Base-by-base conservation (phyloP, 2,797 vertebrate species). In the Momotus momota region DNA sequence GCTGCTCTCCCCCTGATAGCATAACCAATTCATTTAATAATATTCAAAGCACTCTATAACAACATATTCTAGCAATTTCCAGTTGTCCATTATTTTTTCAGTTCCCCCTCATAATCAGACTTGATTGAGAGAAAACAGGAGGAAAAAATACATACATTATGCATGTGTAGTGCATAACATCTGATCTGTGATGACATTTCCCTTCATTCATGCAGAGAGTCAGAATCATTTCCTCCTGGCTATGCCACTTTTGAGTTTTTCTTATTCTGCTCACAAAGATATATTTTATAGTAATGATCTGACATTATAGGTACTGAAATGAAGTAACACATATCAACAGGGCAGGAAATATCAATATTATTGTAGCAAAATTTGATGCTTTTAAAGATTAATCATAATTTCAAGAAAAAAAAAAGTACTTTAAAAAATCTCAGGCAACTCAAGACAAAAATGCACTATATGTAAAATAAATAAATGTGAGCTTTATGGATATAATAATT, bases 1-100 rank as follows among this genome's bases (percentile, higher is more conserved):
- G 90, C 78, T 94, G 88, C 77, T 94, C 82, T 93, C 20, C 27
- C 54, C 21, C 16, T 31, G 8, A 93, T 62, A 49, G 41, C 45
- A 54, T 83, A 91, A 73, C 45, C 88, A 87, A 86, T 83, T 87
- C 12, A 90, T 91, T 94, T 90, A 94, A 83, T 91, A 95, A 83
- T 54, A 94, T 57, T 83, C 85, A 78, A 52, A 61, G 48, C 26
- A 52, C 81, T 88, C 65, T 70, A 29, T 65, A 92, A 48, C 55
- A 86, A 82, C n/a, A 77, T 48, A 81, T 49, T 64, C 65, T 43
- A 81, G 69, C 38, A 71, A 41, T 78, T 95, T 93, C 61, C 55
- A 85, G 72, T 93, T 90, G 79, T 88, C 89, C 72, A 10, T 91
- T 75, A 64, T 73, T 94, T 89, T 91, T 52, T 48, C 31, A 82